A percentile compares a stretch with the other conserved stretches of the same genome.
phyloP scores from a whole-genome alignment of 2,888 invertebrate species.

The Ornithoptera priamus region DNA sequence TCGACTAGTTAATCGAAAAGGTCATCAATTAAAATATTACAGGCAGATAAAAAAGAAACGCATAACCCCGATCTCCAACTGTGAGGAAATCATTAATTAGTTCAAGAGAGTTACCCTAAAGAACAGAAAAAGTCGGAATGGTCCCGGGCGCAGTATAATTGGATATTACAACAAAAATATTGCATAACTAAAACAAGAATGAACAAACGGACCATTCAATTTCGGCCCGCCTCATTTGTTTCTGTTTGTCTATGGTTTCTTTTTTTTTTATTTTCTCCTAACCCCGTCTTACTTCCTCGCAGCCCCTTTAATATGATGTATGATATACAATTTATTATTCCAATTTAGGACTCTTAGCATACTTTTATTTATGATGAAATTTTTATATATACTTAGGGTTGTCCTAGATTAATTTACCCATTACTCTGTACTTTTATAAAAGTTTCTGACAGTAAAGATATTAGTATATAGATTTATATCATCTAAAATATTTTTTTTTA shows the following conservation, averaged over 20 bases:
- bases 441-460: not conserved
- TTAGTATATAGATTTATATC: too few species aligned
- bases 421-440: conserved; percentile 1
- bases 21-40: conserved; percentile 32
- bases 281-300: conserved; percentile 33
- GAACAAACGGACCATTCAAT: conserved; percentile 53
- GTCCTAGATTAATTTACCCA: conserved; percentile 34
- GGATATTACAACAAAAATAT: conserved; percentile 75
- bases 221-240: conserved; percentile 66
- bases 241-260: conserved; percentile 57
- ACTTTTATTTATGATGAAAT: conserved; percentile 57
- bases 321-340: conserved; percentile 65
- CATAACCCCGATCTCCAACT: conserved; percentile 55
- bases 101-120: conserved; percentile 61
- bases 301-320: conserved; percentile 47
- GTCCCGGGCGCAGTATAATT: conserved; percentile 65
- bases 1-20: conserved; percentile 31
- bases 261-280: conserved; percentile 42
- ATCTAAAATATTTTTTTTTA: too few species aligned
- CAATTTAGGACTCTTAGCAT: conserved; percentile 58
- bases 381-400: conserved; percentile 42
- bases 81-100: conserved; percentile 76
- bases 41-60: conserved; percentile 24
- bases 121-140: conserved; percentile 63
- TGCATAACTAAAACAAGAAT: conserved; percentile 61